These are phyloP conservation scores for Ecdyonurus torrentis DNA, from an alignment of 2,888 invertebrate genomes.

Conservation along the genomic window DNA sequence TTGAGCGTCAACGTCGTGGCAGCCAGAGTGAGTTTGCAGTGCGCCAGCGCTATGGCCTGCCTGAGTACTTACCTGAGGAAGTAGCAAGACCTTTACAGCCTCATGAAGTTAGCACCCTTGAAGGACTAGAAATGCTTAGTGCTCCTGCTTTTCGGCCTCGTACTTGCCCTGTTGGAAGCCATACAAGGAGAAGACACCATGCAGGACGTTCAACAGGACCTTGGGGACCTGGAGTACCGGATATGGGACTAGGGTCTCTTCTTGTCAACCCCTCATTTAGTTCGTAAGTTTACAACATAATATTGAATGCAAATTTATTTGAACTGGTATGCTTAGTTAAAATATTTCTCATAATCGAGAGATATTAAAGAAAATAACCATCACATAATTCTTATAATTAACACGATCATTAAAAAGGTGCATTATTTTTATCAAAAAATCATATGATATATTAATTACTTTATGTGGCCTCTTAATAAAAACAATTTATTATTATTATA, in stretches of 20 bases:
- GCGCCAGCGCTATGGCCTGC: not conserved
- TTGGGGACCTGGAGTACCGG: not conserved
- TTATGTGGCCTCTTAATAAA: too few relatives aligned
- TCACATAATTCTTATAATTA: too few relatives aligned
- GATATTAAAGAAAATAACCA: too few relatives aligned
- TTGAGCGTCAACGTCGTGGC: not conserved
- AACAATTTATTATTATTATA: too few relatives aligned
- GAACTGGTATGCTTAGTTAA: too few relatives aligned
- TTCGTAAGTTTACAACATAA: too few relatives aligned
- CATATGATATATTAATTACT: too few relatives aligned
- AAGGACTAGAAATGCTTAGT: not conserved
- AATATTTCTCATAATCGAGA: too few relatives aligned
- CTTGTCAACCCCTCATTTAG: not conserved
- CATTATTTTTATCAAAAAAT: too few relatives aligned
- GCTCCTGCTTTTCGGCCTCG: not conserved
- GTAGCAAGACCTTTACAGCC: not conserved
- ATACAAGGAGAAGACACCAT: not conserved
- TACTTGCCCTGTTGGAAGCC: not conserved
- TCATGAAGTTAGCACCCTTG: not conserved
- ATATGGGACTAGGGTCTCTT: not conserved
- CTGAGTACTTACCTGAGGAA: too few relatives aligned
- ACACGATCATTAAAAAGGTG: too few relatives aligned
- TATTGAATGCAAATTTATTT: too few relatives aligned
- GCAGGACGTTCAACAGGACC: not conserved
- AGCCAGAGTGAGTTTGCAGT: not conserved